phyloP scores from a whole-genome alignment of 2,888 invertebrate genomes.

The Trichogramma evanescens region DNA sequence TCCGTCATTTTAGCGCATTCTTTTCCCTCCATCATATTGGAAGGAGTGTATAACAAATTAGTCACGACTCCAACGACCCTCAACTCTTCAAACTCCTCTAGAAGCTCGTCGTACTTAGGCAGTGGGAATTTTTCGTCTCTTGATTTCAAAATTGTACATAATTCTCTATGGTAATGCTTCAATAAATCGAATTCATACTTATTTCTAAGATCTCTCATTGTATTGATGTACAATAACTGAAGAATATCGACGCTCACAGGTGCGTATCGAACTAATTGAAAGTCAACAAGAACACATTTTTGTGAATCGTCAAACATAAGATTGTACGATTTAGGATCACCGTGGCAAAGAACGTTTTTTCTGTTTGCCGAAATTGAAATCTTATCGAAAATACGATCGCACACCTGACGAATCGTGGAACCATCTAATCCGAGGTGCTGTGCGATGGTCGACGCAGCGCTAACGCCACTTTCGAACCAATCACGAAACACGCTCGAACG shows the following conservation, averaged over 20 bases:
- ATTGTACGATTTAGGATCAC: conserved; percentile 4
- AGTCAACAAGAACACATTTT: conserved; percentile 62
- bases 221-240: conserved; percentile 21
- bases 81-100: conserved; percentile 34
- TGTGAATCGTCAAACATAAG: conserved; percentile 7
- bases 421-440: neutral
- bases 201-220: conserved; percentile 18
- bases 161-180: conserved; percentile 20
- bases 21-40: conserved; percentile 32
- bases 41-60: conserved; percentile 33
- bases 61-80: conserved; percentile 33
- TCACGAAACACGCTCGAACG: neutral
- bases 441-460: neutral
- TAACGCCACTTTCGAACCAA: neutral
- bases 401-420: neutral
- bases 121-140: conserved; percentile 35
- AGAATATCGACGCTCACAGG: conserved; percentile 20
- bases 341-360: conserved; percentile 29
- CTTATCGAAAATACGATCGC: conserved; percentile 52
- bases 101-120: conserved; percentile 33
- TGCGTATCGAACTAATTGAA: conserved; percentile 57
- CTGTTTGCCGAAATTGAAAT: conserved; percentile 50
- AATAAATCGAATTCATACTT: conserved; percentile 19
- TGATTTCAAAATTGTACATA: conserved; percentile 13
- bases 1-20: conserved; percentile 25